Base-by-base conservation (phyloP, 30 jellyfish, hydroid and myxozoan genomes). In the Turritopsis dohrnii region DNA sequence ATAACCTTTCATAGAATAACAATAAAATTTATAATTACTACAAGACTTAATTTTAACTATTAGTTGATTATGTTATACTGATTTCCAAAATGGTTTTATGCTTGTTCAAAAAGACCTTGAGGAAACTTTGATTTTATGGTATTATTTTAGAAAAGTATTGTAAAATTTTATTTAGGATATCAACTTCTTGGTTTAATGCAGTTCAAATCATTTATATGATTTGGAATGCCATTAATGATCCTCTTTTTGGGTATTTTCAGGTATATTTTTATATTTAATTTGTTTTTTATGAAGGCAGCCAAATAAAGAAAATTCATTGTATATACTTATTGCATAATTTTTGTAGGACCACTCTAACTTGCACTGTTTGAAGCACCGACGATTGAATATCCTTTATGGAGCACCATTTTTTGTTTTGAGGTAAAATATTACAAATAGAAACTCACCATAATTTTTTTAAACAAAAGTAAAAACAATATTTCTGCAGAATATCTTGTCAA, bases 191-290 rank as follows among this genome's bases (percentile, higher is more conserved):
- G 97, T 90, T 90, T 84, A 90, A 90, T 82, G 65, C 81, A 76
- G 97, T 95, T 0, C 97, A 90, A 77, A 29, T 86, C 53, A 80
- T 90, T 53, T 90, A 86, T 71, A 22, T 90, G 87, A 52, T 90
- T 17, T 90, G 97, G 97, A 90, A 90, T 83, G 90, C 97, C 24
- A 76, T 90, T 1, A 90, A 90, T 82, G 97, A 90, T 84, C 97
- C 97, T 22, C 60, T 90, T 24, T 90, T 90, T 90, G 97, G 97
- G 23, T 90, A 90, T 53, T 52, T 90, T 8, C 97, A 90, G 96
- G 97, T 90, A 72, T 20, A 17, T 24, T 75, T 75, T 17, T 75
- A 26, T 16, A 77, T 24, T 1, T 28, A 23, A 21, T 26, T 13
- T 0, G 21, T 77, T 23, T 28, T 20, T 22, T 17, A n/a, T n/a